These are phyloP conservation scores for Pimpla rufipes DNA, from an alignment of 2,888 invertebrate genomes.

Conservation along the genomic window DNA sequence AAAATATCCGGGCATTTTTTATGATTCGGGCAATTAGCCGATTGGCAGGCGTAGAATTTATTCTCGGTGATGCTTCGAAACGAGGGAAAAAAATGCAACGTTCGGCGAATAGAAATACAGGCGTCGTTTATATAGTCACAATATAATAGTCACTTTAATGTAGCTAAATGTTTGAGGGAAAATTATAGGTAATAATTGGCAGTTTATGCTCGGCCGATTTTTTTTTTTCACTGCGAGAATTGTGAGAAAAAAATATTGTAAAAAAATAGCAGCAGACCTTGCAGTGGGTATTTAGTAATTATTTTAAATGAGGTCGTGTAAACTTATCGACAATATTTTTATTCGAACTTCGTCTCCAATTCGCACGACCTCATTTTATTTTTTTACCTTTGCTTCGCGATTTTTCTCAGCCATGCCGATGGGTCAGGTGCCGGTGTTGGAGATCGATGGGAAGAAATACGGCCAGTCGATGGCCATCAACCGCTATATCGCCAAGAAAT, in stretches of 20 bases:
- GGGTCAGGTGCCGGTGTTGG: conserved; percentile 85
- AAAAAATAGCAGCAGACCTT: not conserved
- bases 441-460: conserved; percentile 85
- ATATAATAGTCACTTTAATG: no score
- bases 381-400: no score
- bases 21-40: not conserved
- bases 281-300: not conserved
- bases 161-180: not conserved
- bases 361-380: not conserved
- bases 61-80: not conserved
- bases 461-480: conserved; percentile 86
- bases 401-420: conserved; percentile 84
- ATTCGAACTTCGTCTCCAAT: no score
- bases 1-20: not conserved
- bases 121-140: no score
- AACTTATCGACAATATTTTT: no score
- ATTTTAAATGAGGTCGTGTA: no score
- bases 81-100: not conserved
- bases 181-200: not conserved
- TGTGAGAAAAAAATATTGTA: not conserved
- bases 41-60: not conserved
- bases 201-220: not conserved
- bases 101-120: not conserved
- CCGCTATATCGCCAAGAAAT: conserved; percentile 86
- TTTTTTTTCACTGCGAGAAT: not conserved